Conservation (phyloP, 53 echinoderm and acorn worm species). For the Apostichopus leukothele region DNA sequence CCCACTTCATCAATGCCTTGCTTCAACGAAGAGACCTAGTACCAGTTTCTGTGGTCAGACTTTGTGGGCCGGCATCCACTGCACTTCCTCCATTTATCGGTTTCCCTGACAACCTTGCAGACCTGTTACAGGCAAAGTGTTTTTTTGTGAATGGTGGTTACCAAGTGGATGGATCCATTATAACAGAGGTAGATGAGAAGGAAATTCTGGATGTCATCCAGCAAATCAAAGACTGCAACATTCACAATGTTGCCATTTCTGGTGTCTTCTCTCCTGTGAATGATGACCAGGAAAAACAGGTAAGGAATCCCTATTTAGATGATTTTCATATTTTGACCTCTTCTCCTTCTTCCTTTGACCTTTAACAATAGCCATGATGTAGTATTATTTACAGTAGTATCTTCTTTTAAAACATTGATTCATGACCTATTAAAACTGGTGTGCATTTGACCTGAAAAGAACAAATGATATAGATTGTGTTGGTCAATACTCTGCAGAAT, state of each 20-base stretch:
- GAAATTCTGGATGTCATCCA: slow-evolving; percentile 65
- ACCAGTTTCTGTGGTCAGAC: slow-evolving; percentile 79
- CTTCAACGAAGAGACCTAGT: slow-evolving; percentile 73
- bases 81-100: slow-evolving; percentile 81
- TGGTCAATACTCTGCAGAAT: too few species aligned
- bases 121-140: slow-evolving; percentile 50
- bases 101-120: slow-evolving; percentile 71
- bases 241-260: slow-evolving; percentile 70
- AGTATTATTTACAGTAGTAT: too few species aligned
- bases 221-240: slow-evolving; percentile 54
- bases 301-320: background rate
- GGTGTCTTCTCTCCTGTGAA: slow-evolving; percentile 90
- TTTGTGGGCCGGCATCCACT: slow-evolving; percentile 80
- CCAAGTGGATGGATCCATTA: slow-evolving; percentile 74
- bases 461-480: too few species aligned
- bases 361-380: too few species aligned
- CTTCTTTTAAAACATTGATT: too few species aligned
- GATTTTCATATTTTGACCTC: too few species aligned
- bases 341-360: too few species aligned
- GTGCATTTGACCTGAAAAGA: too few species aligned
- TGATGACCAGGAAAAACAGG: slow-evolving; percentile 70
- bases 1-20: too few species aligned
- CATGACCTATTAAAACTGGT: too few species aligned
- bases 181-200: slow-evolving; percentile 66
- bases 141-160: slow-evolving; percentile 81